These are phyloP conservation scores for Salvator merianae DNA, from an alignment of 2,113 vertebrate species.

Conservation along the genomic window DNA sequence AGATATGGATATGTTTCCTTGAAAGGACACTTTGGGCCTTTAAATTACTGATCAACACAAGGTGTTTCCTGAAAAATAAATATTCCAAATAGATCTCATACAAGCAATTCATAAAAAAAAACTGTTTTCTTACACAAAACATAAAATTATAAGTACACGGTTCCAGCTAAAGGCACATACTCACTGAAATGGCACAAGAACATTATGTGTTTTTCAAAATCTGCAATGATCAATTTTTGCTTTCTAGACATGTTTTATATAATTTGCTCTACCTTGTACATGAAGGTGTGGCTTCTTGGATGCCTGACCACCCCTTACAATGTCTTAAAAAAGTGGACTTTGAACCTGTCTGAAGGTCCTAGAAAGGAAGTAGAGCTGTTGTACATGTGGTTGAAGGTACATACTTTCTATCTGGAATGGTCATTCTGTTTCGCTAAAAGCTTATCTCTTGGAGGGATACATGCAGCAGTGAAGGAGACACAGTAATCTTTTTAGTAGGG, in stretches of 20 bases:
- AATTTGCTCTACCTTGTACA: neutral
- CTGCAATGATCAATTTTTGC: neutral
- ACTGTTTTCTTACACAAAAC: neutral
- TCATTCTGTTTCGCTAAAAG: too few species aligned
- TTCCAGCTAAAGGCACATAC: neutral
- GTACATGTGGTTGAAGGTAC: too few species aligned
- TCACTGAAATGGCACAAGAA: neutral
- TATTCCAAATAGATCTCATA: neutral
- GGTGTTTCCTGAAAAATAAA: conserved; percentile 63
- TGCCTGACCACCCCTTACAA: too few species aligned
- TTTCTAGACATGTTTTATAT: neutral
- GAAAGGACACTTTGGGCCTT: conserved; percentile 46
- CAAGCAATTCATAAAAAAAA: neutral
- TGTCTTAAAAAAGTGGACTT: too few species aligned
- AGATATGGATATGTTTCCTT: conserved; percentile 43
- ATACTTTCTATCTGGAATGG: too few species aligned
- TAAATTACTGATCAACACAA: conserved; percentile 53
- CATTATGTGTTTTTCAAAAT: neutral
- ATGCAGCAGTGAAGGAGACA: too few species aligned
- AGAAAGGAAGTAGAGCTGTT: too few species aligned
- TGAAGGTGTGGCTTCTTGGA: too few species aligned
- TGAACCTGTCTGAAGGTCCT: too few species aligned
- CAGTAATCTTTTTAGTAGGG: too few species aligned
- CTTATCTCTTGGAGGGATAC: too few species aligned
- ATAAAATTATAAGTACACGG: too few species aligned